Percentiles rank a stretch among this genome's conserved stretches.
Conservation (phyloP, 1,140 invertebrate species). For the Cecropterus lyciades region DNA sequence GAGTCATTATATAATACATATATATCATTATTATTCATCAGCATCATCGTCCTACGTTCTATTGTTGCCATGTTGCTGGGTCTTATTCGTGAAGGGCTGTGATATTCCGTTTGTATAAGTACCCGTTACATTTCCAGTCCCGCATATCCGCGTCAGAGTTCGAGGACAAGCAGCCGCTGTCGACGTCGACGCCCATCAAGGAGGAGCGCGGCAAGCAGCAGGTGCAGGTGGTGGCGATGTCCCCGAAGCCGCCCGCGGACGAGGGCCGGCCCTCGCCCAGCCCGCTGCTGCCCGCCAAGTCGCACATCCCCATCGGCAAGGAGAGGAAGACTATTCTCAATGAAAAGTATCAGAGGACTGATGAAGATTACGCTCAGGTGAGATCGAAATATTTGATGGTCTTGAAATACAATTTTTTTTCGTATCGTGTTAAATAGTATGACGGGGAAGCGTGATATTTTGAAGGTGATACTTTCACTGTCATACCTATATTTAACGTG, state of each 20-base stretch:
- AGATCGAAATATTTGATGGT: background rate
- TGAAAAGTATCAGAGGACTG: constrained; percentile 55
- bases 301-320: constrained; percentile 50
- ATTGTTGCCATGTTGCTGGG: too few relatives aligned
- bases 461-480: too few relatives aligned
- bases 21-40: too few relatives aligned
- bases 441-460: too few relatives aligned
- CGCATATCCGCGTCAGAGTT: constrained; percentile 55
- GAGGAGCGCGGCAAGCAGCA: constrained; percentile 43
- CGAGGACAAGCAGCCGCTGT: constrained; percentile 65
- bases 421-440: too few relatives aligned
- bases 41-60: too few relatives aligned
- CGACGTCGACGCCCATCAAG: constrained; percentile 74
- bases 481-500: too few relatives aligned
- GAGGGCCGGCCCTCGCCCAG: constrained; percentile 34
- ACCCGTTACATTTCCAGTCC: constrained; percentile 42
- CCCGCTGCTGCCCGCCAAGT: constrained; percentile 39
- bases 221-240: constrained; percentile 73
- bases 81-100: too few relatives aligned
- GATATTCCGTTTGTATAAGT: background rate
- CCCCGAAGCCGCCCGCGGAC: constrained; percentile 58
- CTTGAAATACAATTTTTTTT: too few relatives aligned
- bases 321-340: constrained; percentile 40
- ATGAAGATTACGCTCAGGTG: constrained; percentile 48
- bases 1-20: too few relatives aligned